phyloP scores from a whole-genome alignment of 2,888 invertebrate species.

The Sarcophaga rosellei region DNA sequence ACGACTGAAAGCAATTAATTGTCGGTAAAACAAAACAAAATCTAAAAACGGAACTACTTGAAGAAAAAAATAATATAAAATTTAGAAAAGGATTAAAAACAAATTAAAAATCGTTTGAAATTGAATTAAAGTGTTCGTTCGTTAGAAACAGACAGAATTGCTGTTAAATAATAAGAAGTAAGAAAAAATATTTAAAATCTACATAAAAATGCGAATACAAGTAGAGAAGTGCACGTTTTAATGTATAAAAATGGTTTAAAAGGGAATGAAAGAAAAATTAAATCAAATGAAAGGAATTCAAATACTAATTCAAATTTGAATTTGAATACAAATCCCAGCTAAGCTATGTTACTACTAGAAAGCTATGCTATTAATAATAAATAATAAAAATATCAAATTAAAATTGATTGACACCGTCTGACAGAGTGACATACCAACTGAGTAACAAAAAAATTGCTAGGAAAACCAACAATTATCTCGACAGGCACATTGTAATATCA shows the following conservation, averaged over 20 bases:
- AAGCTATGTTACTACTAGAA: not conserved
- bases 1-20: slow-evolving; percentile 44
- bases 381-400: no score
- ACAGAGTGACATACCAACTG: no score
- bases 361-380: no score
- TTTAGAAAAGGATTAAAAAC: no score
- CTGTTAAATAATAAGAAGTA: not conserved
- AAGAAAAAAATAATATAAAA: no score
- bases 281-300: slow-evolving; percentile 15
- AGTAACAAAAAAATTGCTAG: no score
- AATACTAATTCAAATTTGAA: not conserved
- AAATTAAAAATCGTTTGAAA: not conserved
- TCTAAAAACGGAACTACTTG: slow-evolving; percentile 26
- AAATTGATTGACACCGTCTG: no score
- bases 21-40: slow-evolving; percentile 1
- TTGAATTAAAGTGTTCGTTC: not conserved
- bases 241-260: not conserved
- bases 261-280: not conserved
- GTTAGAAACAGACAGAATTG: slow-evolving; percentile 16
- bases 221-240: slow-evolving; percentile 4
- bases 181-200: slow-evolving; percentile 41
- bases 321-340: no score
- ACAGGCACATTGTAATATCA: no score
- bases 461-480: no score
- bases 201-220: slow-evolving; percentile 53